Conservation (phyloP, 2,113 vertebrate genomes). For the Tragelaphus imberbis region DNA sequence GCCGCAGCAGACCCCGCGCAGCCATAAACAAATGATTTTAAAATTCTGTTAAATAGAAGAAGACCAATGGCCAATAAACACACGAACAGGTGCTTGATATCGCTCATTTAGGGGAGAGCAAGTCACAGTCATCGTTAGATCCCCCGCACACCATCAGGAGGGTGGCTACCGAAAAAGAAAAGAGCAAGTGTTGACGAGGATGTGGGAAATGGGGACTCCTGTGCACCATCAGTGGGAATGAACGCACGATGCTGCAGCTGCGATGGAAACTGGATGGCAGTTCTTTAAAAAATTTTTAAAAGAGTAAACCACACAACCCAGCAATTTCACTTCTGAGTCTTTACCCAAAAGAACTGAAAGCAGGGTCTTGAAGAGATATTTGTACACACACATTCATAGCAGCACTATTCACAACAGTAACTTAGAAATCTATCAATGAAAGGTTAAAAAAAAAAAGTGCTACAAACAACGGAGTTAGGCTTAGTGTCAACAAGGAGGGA, state of each 20-base stretch:
- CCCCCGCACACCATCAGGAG: neutral
- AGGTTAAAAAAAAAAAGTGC: neutral
- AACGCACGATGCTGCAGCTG: neutral
- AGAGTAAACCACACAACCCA: neutral
- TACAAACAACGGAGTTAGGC: too few relatives aligned
- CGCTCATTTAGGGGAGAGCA: neutral
- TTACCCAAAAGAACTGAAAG: neutral
- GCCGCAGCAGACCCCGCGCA: neutral
- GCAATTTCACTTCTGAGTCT: neutral
- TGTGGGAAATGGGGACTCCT: neutral
- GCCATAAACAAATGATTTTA: fast-evolving
- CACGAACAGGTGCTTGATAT: neutral
- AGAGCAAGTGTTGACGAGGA: too few relatives aligned
- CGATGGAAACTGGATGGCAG: neutral
- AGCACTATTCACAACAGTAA: neutral
- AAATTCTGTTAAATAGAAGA: neutral
- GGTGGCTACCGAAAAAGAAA: neutral
- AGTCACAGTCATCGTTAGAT: neutral
- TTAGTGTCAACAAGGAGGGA: neutral
- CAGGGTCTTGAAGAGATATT: neutral
- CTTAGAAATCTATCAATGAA: neutral
- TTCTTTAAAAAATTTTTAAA: neutral
- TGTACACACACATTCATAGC: neutral
- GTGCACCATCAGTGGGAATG: fast-evolving
- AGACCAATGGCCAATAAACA: neutral